These are phyloP conservation scores for Galagoides demidoff DNA, from an alignment of 2,797 vertebrate genomes.

Conservation along the genomic window DNA sequence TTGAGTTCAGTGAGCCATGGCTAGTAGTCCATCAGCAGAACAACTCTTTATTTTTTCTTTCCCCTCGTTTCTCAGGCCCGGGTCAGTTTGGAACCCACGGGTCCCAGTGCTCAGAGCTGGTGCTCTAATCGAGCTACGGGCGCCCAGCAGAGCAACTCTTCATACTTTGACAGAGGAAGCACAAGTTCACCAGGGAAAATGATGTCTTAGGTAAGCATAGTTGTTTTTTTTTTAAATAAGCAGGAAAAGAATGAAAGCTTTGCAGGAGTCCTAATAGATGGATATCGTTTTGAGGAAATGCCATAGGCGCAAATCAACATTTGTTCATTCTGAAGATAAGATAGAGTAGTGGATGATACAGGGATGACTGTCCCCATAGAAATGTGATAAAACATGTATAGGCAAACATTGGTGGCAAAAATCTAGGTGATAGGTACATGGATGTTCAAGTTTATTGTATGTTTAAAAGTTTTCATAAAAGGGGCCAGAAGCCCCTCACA, in stretches of 20 bases:
- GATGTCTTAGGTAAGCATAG: neutral
- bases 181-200: neutral
- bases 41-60: neutral
- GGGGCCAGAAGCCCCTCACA: too few species aligned
- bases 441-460: neutral
- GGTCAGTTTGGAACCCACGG: too few species aligned
- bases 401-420: neutral
- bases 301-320: neutral
- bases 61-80: too few species aligned
- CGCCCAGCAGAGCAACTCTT: neutral
- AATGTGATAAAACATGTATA: neutral
- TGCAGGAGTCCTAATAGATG: neutral
- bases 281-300: constrained; percentile 19
- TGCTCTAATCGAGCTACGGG: too few species aligned
- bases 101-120: too few species aligned
- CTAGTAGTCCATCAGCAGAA: neutral
- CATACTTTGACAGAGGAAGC: neutral
- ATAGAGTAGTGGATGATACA: neutral
- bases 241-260: constrained; percentile 26
- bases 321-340: constrained; percentile 6
- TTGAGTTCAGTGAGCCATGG: neutral
- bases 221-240: constrained; percentile 17
- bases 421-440: neutral
- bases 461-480: constrained; percentile 14
- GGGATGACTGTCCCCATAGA: neutral